Conservation (phyloP, 2,888 invertebrate species). For the Xestoiulus laeticollis region DNA sequence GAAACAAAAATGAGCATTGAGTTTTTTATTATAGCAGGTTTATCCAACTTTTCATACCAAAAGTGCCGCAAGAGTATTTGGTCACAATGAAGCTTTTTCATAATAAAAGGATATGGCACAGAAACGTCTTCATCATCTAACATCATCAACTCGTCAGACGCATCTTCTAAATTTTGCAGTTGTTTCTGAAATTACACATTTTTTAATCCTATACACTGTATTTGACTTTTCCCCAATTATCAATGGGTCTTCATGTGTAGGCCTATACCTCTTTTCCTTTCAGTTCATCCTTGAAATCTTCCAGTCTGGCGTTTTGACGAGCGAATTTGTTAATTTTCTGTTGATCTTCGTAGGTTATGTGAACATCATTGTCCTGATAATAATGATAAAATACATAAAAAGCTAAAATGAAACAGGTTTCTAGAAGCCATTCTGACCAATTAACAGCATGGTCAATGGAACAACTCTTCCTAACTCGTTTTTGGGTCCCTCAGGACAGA, state of each 20-base stretch:
- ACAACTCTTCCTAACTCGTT: not conserved
- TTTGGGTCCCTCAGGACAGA: not conserved
- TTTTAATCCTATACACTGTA: not conserved
- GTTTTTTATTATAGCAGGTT: no score
- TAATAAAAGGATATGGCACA: constrained; percentile 66
- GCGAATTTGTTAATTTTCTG: constrained; percentile 98
- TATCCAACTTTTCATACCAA: no score
- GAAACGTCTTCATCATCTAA: constrained; percentile 74
- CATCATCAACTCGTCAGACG: constrained; percentile 83
- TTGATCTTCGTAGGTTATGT: constrained; percentile 96
- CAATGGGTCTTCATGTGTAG: not conserved
- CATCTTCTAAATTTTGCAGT: constrained; percentile 91
- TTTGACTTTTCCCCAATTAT: not conserved
- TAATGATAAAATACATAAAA: not conserved
- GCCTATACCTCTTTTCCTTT: constrained; percentile 76
- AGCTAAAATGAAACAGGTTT: not conserved
- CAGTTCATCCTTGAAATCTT: constrained; percentile 88
- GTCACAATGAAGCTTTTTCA: no score
- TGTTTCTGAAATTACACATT: constrained; percentile 73
- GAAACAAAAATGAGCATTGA: no score
- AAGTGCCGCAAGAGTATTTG: no score
- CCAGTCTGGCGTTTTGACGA: constrained; percentile 87
- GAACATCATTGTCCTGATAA: constrained; percentile 83
- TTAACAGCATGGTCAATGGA: not conserved
- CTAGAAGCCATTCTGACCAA: not conserved